These are phyloP conservation scores for Leuciscus idus DNA, from an alignment of 2,113 vertebrate genomes.

Conservation along the genomic window DNA sequence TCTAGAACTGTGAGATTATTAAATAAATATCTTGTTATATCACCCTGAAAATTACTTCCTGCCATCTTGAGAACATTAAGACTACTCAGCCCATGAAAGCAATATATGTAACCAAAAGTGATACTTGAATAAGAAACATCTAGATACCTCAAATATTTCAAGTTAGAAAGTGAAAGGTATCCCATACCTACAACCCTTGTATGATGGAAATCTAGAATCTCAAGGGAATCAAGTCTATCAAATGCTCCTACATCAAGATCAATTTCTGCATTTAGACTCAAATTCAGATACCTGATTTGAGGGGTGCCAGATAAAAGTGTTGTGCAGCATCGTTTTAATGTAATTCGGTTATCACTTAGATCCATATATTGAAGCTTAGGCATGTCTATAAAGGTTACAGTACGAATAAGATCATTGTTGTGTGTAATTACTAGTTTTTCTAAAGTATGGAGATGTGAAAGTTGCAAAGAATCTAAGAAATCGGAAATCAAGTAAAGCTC, in stretches of 20 bases:
- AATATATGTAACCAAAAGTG: conserved; percentile 59
- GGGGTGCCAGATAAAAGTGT: fast-evolving
- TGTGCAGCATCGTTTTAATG: conserved; percentile 62
- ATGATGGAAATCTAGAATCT: conserved; percentile 73
- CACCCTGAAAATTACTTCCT: conserved; percentile 72
- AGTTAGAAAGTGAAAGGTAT: conserved; percentile 61
- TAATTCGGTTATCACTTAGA: conserved; percentile 72
- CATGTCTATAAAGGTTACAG: not conserved
- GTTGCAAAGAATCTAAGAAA: conserved; percentile 1
- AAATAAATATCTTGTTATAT: conserved; percentile 68
- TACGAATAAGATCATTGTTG: conserved; percentile 39
- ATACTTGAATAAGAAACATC: conserved; percentile 77
- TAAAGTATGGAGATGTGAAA: conserved; percentile 64
- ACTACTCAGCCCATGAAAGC: conserved; percentile 69
- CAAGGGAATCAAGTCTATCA: conserved; percentile 63
- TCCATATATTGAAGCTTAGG: conserved; percentile 70
- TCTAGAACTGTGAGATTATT: conserved; percentile 68
- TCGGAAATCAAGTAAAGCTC: conserved; percentile 64
- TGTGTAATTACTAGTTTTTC: conserved; percentile 67
- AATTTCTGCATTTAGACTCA: conserved; percentile 75
- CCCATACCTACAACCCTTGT: conserved; percentile 53
- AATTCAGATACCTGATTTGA: conserved; percentile 73
- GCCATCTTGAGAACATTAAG: conserved; percentile 76
- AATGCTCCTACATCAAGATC: conserved; percentile 51
- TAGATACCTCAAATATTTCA: conserved; percentile 69